phyloP scores from a whole-genome alignment of 2,797 vertebrate genomes.

The Protosalanx chinensis region DNA sequence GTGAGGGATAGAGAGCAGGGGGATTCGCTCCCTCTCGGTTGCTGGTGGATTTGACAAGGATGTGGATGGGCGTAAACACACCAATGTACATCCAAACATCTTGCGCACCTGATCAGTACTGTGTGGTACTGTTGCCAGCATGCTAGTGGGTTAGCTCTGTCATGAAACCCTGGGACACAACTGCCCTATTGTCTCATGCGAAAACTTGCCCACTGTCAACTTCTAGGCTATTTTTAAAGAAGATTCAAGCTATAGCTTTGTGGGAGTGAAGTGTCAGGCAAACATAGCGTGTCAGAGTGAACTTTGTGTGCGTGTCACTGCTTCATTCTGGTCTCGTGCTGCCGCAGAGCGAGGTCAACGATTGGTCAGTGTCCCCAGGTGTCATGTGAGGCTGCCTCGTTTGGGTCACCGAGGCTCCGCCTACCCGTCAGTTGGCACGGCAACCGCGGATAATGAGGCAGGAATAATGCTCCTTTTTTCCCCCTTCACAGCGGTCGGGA shows the following conservation, averaged over 20 bases:
- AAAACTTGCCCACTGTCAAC: too few species aligned
- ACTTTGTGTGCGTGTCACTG: neutral
- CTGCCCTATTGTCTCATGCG: too few species aligned
- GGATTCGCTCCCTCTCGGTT: neutral
- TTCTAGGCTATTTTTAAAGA: too few species aligned
- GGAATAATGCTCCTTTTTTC: conserved; percentile 47
- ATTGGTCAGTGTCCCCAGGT: conserved; percentile 20
- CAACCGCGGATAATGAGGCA: conserved; percentile 56
- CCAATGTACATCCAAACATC: too few species aligned
- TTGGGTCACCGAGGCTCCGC: conserved; percentile 43
- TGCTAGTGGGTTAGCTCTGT: too few species aligned
- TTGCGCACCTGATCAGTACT: too few species aligned
- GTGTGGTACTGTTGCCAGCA: too few species aligned
- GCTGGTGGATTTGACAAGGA: neutral
- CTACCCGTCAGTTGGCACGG: conserved; percentile 54
- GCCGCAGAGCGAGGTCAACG: conserved; percentile 14
- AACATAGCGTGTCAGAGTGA: neutral
- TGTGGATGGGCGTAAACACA: too few species aligned
- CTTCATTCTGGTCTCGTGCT: neutral
- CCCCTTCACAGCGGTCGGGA: conserved; percentile 21
- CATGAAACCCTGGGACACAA: too few species aligned
- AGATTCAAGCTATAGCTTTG: too few species aligned
- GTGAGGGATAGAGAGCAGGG: neutral
- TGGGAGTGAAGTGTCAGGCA: too few species aligned
- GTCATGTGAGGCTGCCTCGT: conserved; percentile 24